Percentiles rank a stretch among this genome's conserved stretches.
Evolutionary conservation across 2,888 invertebrate genomes (phyloP).

Genomic region (Drosophila tanythrix): DNA sequence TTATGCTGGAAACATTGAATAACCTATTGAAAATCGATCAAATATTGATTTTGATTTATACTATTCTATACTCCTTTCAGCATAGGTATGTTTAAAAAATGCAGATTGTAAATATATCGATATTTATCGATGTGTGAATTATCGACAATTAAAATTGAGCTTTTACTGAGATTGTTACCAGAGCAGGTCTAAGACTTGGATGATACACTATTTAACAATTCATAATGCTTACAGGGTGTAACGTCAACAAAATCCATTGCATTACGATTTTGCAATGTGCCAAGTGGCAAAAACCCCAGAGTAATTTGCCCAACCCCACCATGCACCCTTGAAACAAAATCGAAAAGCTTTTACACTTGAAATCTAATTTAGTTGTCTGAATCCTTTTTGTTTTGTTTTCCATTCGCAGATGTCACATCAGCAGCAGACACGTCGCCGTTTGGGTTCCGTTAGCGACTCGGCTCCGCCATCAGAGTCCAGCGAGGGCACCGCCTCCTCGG

Average conservation of each 20-base stretch:
- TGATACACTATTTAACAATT: neutral
- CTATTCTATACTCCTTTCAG: neutral
- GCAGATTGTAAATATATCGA: neutral
- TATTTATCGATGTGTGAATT: neutral
- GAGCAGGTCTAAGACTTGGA: neutral
- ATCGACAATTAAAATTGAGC: neutral
- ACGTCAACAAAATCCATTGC: slow-evolving; percentile 36
- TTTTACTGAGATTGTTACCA: neutral
- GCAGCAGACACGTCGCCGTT: slow-evolving; percentile 85
- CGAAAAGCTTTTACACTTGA: slow-evolving; percentile 71
- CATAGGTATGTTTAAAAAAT: neutral
- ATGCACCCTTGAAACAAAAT: slow-evolving; percentile 19
- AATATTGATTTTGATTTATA: too few relatives aligned
- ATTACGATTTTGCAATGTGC: slow-evolving; percentile 38
- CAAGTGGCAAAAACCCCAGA: slow-evolving; percentile 28
- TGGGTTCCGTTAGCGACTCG: slow-evolving; percentile 88
- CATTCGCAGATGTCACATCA: slow-evolving; percentile 79
- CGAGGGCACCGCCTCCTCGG: slow-evolving; percentile 86
- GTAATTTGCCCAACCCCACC: neutral
- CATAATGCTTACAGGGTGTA: slow-evolving; percentile 6
- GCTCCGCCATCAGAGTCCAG: slow-evolving; percentile 86
- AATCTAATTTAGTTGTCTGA: slow-evolving; percentile 65
- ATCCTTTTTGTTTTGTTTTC: slow-evolving; percentile 1
- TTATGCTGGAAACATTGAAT: neutral
- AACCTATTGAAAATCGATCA: too few relatives aligned